Percentiles rank a stretch among this genome's conserved stretches.
Evolutionary conservation across 2,888 invertebrate species (phyloP).

Genomic region (Flabesymbios commensalis): DNA sequence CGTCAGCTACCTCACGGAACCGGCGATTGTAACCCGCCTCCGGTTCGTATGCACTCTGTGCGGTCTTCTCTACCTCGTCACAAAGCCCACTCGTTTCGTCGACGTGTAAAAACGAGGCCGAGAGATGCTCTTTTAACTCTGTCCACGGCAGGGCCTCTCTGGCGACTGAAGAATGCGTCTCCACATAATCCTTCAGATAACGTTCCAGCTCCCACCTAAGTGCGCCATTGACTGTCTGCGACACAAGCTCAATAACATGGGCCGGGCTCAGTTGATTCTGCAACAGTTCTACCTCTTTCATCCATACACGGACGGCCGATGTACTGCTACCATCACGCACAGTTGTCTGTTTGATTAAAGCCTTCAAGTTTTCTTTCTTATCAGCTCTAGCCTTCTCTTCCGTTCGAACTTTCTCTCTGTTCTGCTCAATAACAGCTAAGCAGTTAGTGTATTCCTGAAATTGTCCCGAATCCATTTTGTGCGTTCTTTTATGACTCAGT

Average conservation of each 20-base stretch:
- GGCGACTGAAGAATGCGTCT: no score
- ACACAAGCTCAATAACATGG: background rate
- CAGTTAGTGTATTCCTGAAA: background rate
- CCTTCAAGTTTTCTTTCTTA: background rate
- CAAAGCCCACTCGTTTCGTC: background rate
- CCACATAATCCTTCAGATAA: background rate
- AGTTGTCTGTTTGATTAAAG: background rate
- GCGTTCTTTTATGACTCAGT: no score
- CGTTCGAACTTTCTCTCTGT: no score
- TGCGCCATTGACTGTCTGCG: background rate
- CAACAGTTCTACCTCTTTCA: background rate
- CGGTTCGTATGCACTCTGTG: background rate
- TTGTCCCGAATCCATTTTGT: background rate
- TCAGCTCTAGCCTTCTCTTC: background rate
- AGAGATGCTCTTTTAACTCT: background rate
- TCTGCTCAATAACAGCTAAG: no score
- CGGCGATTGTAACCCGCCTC: background rate
- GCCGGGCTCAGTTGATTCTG: background rate
- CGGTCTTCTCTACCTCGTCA: background rate
- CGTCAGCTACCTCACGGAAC: background rate
- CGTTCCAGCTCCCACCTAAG: background rate
- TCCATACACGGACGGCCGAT: background rate
- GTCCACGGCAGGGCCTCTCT: background rate
- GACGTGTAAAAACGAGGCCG: background rate
- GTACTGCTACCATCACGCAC: background rate